Evolutionary conservation across 2,113 vertebrate species (phyloP).

Genomic region (Oryzias woworae): DNA sequence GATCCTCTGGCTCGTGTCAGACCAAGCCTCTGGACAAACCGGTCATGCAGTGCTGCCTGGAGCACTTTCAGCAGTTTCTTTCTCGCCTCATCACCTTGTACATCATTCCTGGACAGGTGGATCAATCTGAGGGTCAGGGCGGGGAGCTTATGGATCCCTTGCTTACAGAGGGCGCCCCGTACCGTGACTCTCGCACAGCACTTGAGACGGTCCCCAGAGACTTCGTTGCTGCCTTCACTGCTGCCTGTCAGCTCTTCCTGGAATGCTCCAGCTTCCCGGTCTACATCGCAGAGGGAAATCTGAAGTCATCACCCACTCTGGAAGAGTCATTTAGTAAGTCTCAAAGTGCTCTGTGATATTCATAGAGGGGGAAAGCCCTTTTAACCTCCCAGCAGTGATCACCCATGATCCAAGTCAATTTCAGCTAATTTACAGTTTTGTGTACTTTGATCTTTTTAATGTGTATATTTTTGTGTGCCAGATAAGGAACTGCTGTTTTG

Average conservation of each 20-base stretch:
- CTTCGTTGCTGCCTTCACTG: conserved; percentile 88
- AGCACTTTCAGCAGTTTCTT: conserved; percentile 94
- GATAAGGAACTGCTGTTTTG: not conserved
- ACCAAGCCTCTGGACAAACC: conserved; percentile 86
- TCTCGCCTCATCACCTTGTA: conserved; percentile 90
- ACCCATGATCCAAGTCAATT: no score
- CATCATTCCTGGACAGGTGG: conserved; percentile 76
- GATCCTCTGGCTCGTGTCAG: conserved; percentile 62
- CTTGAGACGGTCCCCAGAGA: conserved; percentile 77
- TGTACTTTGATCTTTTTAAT: not conserved
- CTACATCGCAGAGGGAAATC: conserved; percentile 95
- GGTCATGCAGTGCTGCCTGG: conserved; percentile 96
- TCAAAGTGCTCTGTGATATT: not conserved
- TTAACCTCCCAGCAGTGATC: no score
- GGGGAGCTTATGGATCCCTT: conserved; percentile 49
- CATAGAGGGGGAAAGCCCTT: not conserved
- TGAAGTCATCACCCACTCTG: conserved; percentile 83
- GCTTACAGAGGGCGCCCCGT: conserved; percentile 44
- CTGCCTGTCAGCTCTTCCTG: conserved; percentile 95
- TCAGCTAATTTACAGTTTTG: not conserved
- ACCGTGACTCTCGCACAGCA: conserved; percentile 16
- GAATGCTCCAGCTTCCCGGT: conserved; percentile 98
- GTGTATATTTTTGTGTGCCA: not conserved
- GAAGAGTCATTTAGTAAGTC: conserved; percentile 79
- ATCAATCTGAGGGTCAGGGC: conserved; percentile 66